Conservation (phyloP, 2,113 vertebrate species). For the Sclerurus mexicanus region DNA sequence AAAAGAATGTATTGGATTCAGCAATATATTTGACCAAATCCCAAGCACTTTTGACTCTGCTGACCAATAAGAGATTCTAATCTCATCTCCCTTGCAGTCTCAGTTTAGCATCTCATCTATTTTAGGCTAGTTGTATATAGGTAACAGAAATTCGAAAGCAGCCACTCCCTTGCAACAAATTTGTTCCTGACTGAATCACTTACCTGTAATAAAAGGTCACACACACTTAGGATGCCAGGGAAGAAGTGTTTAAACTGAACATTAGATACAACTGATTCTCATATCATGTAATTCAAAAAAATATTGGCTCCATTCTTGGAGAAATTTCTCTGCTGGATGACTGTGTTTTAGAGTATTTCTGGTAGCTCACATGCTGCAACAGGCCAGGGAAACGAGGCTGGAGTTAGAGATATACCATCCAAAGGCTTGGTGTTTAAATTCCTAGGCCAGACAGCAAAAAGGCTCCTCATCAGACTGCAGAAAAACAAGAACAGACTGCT, state of each 20-base stretch:
- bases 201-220: not conserved
- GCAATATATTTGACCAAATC: conserved; percentile 3
- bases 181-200: not conserved
- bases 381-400: not conserved
- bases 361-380: not conserved
- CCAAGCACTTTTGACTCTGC: not conserved
- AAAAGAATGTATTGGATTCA: conserved; percentile 49
- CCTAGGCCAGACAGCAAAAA: not conserved
- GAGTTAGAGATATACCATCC: not conserved
- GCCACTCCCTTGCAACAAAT: not conserved
- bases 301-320: not conserved
- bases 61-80: not conserved
- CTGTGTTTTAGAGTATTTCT: not conserved
- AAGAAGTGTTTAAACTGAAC: not conserved
- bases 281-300: not conserved
- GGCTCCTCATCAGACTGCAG: not conserved
- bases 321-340: not conserved
- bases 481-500: not conserved
- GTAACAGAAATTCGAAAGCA: not conserved
- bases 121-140: not conserved
- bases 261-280: not conserved
- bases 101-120: not conserved
- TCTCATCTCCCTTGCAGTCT: not conserved
- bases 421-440: not conserved
- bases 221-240: not conserved